Base-by-base conservation (phyloP, 2,888 invertebrate species). In the Xanthia icteritia region DNA sequence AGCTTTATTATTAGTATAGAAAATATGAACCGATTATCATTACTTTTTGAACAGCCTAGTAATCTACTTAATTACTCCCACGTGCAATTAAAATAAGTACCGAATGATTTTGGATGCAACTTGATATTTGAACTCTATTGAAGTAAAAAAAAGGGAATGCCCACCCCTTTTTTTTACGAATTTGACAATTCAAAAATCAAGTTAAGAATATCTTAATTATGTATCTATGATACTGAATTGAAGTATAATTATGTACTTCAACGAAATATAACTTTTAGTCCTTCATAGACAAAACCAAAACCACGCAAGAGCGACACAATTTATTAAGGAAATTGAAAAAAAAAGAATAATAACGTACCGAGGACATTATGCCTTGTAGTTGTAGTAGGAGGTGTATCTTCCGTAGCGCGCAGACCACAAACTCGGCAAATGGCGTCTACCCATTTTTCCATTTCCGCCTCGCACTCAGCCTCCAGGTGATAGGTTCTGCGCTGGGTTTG, bases 401-500 rank as follows among this genome's bases (percentile, higher is more conserved):
- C 97, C 15, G 97, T 97, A 3, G 98, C 97, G 91, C 98, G 98
- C 80, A 99, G 95, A 68, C 99, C 98, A 94, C 99, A 99, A 63
- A 99, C 99, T 94, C 98, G 98, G 94, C 99, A 99, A 87, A 99
- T 98, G 81, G 98, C 98, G 91, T 98, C 98, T 17, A 99, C 99
- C 99, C 99, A 99, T 93, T 98, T 98, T 89, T 98, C 98, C 99
- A 99, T 99, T 90, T 99, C 99, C 66, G 97, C 97, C 92, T 99
- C 99, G 54, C 98, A 98, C 89, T 99, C 99, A 0, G 99, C 99
- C 79, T 99, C 99, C 87, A 99, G 97, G 94, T 99, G 99, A 93
- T 99, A 99, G 54, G 98, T 98, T 88, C 99, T 97, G 85, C 98
- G 98, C 56, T 98, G 98, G 72, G 99, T 99, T 93, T 98, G 98